Base-by-base conservation (phyloP, 2,888 invertebrate genomes). In the Hirudinaria manillensis region DNA sequence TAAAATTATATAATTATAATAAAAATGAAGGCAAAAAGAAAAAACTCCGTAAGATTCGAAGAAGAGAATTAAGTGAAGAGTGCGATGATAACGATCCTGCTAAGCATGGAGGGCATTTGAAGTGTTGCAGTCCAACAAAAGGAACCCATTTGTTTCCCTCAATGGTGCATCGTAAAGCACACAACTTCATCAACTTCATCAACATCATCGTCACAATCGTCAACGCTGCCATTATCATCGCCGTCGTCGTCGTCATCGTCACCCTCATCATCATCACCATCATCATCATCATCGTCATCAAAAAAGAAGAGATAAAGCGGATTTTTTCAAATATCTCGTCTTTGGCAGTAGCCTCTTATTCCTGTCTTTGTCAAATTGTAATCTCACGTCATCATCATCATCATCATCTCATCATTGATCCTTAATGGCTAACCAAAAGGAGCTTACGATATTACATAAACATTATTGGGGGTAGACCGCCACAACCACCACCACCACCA, bases 221-320 rank as follows among this genome's bases (percentile, higher is more conserved):
- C 51, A 32, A 51, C 71, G 29, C 51, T 51, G 32, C 19, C 53
- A 51, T 27, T 51, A 45, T 45, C n/a, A 55, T 34, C 29, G 19
- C 21, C 67, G 7, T 45, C 45, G 29, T 38, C 68, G 67, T 61
- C 56, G 27, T 38, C 36, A 51, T 36, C 66, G 38, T 32, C 67
- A 67, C 29, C 19, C 10, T 73, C 73, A 73, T 55, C 56, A 61
- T n/a, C 66, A 66, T 74, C 74, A 61, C 10, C 24, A 27, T 67
- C 24, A 45, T 51, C 74, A 67, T 45, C 34, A 19, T 70, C 34
- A n/a, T 24, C 10, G 68, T 21, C 29, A 68, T 19, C 68, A 68
- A 45, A 68, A 24, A 68, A 16, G 32, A 21, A 13, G 19, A 21
- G 34, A 45, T 45, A 45, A 45, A 45, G 45, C 10, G 45, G 45